Evolutionary conservation across 2,797 vertebrate species (phyloP).

Genomic region (Spinus olivaceus): DNA sequence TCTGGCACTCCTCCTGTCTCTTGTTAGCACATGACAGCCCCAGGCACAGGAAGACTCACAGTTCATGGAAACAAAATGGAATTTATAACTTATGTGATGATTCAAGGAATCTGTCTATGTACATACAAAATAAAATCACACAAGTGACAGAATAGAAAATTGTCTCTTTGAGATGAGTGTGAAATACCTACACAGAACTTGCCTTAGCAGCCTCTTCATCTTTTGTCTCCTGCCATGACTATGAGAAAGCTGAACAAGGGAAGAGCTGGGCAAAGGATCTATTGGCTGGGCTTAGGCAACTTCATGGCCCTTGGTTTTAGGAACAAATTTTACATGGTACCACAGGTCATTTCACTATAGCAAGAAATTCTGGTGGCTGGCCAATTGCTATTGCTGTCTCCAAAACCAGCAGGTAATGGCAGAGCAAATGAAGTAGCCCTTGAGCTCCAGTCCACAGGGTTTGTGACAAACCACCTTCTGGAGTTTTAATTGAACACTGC

Average conservation of each 20-base stretch:
- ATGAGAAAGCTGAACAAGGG: not conserved
- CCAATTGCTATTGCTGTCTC: not conserved
- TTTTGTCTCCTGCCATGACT: not conserved
- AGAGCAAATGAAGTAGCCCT: not conserved
- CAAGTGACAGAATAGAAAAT: not conserved
- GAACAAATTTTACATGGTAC: not conserved
- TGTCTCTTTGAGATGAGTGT: not conserved
- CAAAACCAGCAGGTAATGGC: not conserved
- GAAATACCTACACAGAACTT: slow-evolving; percentile 1
- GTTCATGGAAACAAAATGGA: slow-evolving; percentile 49
- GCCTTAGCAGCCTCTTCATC: not conserved
- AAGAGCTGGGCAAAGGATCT: not conserved
- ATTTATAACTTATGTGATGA: slow-evolving; percentile 37
- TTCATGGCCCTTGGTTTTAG: not conserved
- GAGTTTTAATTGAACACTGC: not conserved
- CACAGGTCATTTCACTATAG: not conserved
- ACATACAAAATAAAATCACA: slow-evolving; percentile 4
- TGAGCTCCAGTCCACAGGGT: not conserved
- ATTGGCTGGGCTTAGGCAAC: not conserved
- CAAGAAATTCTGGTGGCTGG: not conserved
- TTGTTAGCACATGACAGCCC: slow-evolving; percentile 56
- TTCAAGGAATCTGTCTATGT: slow-evolving; percentile 25
- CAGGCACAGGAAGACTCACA: slow-evolving; percentile 21
- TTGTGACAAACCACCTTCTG: not conserved
- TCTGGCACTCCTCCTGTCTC: slow-evolving; percentile 35